Percentiles rank a stretch among this genome's conserved stretches.
phyloP scores from a whole-genome alignment of 2,113 vertebrate species.

The Turnix velox region DNA sequence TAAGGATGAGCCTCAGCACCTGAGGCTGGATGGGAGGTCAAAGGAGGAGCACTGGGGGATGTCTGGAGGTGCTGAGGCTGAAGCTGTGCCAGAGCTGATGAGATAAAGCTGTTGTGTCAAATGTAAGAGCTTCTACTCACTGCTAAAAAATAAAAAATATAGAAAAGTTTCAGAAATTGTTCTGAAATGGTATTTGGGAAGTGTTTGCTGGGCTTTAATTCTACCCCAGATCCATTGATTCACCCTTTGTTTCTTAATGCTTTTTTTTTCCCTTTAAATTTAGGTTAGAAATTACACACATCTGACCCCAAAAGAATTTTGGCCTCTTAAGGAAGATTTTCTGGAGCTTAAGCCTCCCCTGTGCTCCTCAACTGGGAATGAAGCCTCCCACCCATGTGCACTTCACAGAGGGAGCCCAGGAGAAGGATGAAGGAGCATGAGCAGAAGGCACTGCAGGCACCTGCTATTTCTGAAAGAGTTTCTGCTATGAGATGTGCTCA shows the following conservation, averaged over 20 bases:
- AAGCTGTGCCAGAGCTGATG: neutral
- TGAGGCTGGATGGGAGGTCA: slow-evolving; percentile 30
- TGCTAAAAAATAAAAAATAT: neutral
- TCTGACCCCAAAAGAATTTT: neutral
- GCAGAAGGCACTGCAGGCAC: neutral
- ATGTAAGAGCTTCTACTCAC: neutral
- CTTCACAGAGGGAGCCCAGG: neutral
- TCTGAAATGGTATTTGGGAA: neutral
- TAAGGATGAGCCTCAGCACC: slow-evolving; percentile 28
- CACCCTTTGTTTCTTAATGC: neutral
- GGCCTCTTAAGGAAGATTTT: neutral
- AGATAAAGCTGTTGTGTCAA: neutral
- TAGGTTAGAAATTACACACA: neutral
- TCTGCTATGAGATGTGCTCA: neutral
- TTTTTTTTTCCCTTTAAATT: neutral
- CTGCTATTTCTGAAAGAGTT: neutral
- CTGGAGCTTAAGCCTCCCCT: neutral
- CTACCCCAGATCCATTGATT: neutral
- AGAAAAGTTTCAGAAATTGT: neutral
- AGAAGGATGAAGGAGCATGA: neutral
- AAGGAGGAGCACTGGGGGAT: neutral
- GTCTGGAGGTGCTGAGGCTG: neutral
- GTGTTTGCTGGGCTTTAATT: neutral
- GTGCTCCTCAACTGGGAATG: neutral
- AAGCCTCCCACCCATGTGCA: neutral